Evolutionary conservation across 64 coral and sea anemone species (phyloP).

Genomic region (Pocillopora verrucosa): DNA sequence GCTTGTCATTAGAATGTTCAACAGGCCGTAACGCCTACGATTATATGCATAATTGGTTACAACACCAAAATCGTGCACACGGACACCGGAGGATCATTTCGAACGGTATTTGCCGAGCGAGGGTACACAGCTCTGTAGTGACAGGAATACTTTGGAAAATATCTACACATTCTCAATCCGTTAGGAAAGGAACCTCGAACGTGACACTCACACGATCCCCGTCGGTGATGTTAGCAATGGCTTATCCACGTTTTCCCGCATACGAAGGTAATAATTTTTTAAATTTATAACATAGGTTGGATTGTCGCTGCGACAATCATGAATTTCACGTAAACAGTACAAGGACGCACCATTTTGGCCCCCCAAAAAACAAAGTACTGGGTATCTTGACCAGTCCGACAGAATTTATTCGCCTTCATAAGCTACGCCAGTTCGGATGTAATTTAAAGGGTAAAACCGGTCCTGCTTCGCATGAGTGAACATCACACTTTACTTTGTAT

Average conservation of each 20-base stretch:
- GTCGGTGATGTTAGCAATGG: conserved; percentile 55
- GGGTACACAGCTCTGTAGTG: conserved; percentile 25
- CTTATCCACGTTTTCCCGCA: conserved; percentile 72
- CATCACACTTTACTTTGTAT: conserved; percentile 18
- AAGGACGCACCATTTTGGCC: neutral
- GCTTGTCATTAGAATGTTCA: conserved; percentile 45
- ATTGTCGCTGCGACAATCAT: neutral
- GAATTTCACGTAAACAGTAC: neutral
- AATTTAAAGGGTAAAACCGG: conserved; percentile 13
- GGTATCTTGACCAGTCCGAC: neutral
- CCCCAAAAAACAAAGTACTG: neutral
- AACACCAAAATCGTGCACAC: conserved; percentile 13
- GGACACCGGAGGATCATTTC: conserved; percentile 26
- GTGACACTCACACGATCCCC: neutral
- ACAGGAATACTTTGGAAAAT: neutral
- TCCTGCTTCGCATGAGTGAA: conserved; percentile 14
- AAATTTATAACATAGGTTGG: neutral
- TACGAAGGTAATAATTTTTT: conserved; percentile 64
- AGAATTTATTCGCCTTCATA: neutral
- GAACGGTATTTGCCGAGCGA: conserved; percentile 22
- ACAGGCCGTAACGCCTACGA: conserved; percentile 51
- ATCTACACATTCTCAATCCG: neutral
- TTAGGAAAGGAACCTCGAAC: conserved; percentile 2
- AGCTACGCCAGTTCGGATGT: neutral
- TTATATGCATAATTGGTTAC: conserved; percentile 62